phyloP scores from a whole-genome alignment of 1,140 invertebrate genomes.

The Paraescarpia echinospica region DNA sequence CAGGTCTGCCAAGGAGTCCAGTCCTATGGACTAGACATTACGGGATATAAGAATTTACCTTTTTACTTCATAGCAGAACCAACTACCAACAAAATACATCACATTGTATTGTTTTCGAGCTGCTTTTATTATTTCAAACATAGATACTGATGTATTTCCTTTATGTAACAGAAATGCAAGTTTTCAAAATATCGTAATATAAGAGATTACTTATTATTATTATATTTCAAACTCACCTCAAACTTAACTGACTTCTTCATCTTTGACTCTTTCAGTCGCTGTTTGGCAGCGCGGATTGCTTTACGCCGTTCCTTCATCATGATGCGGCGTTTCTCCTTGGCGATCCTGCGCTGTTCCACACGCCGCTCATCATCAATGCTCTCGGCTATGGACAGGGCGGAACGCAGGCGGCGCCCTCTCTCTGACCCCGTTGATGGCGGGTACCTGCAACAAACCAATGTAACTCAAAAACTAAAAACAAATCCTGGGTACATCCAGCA shows the following conservation, averaged over 20 bases:
- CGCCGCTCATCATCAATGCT: constrained; percentile 44
- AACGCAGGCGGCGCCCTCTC: constrained; percentile 35
- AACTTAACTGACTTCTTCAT: background rate
- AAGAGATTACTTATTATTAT: background rate
- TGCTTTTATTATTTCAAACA: too few species aligned
- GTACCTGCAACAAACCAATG: constrained; percentile 31
- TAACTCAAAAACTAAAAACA: too few species aligned
- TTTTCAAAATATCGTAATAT: too few species aligned
- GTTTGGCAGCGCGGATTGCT: constrained; percentile 47
- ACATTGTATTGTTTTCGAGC: too few species aligned
- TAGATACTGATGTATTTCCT: too few species aligned
- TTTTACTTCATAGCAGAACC: too few species aligned
- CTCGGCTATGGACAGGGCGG: constrained; percentile 37
- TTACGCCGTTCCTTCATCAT: constrained; percentile 52
- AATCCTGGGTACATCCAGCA: too few species aligned
- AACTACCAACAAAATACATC: too few species aligned
- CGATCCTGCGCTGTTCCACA: constrained; percentile 38
- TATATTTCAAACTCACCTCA: background rate
- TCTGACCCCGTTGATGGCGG: constrained; percentile 44
- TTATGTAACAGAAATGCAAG: too few species aligned
- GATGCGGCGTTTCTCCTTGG: constrained; percentile 40
- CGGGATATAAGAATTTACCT: too few species aligned
- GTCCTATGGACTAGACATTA: too few species aligned
- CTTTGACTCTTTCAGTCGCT: constrained; percentile 45
- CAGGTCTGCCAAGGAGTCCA: too few species aligned